phyloP scores from a whole-genome alignment of 2,888 invertebrate species.

The Caenorhabditis sp. region DNA sequence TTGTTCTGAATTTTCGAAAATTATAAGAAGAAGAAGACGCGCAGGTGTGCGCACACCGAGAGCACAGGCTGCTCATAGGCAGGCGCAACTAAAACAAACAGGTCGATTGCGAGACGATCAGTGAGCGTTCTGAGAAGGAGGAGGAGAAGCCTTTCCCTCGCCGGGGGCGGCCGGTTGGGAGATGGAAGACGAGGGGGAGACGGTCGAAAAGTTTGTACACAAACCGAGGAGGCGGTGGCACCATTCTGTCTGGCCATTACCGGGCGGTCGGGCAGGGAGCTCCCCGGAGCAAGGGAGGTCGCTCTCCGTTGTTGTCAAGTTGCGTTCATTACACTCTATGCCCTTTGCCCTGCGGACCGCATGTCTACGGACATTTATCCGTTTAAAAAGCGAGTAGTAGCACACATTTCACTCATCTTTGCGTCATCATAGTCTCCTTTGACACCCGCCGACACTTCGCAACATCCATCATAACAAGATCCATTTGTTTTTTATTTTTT shows the following conservation, averaged over 20 bases:
- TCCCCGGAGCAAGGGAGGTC: slow-evolving; percentile 3
- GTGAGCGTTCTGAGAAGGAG: slow-evolving; percentile 40
- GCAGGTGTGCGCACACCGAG: slow-evolving; percentile 18
- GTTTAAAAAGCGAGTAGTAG: slow-evolving; percentile 13
- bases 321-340: slow-evolving; percentile 55
- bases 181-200: too few relatives aligned
- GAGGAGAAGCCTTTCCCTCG: background rate
- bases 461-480: slow-evolving; percentile 25
- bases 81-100: slow-evolving; percentile 31
- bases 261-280: background rate
- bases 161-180: slow-evolving; percentile 28
- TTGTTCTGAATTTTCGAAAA: slow-evolving; percentile 54
- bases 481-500: slow-evolving; percentile 3
- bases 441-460: slow-evolving; percentile 8
- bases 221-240: slow-evolving; percentile 54
- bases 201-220: slow-evolving; percentile 46
- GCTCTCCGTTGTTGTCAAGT: slow-evolving; percentile 13
- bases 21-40: too few relatives aligned
- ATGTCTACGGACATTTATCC: slow-evolving; percentile 16
- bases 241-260: slow-evolving; percentile 52
- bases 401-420: slow-evolving; percentile 38
- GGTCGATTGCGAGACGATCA: slow-evolving; percentile 27
- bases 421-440: slow-evolving; percentile 20
- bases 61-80: slow-evolving; percentile 7
- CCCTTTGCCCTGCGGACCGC: slow-evolving; percentile 50